Conservation (phyloP, 2,113 vertebrate species). For the Gymnorhina tibicen region DNA sequence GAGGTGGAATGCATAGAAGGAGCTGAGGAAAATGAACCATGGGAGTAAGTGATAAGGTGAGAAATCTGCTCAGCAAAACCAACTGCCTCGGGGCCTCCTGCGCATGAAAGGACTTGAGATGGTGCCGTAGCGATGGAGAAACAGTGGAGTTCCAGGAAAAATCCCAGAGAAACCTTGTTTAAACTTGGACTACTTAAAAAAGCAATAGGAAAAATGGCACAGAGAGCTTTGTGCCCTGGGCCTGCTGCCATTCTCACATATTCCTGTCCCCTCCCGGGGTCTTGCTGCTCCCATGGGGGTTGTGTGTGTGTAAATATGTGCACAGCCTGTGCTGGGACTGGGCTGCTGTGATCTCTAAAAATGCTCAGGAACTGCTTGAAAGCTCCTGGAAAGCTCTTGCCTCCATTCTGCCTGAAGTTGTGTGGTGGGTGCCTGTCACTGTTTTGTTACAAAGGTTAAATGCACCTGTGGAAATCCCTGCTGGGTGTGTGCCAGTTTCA, state of each 20-base stretch:
- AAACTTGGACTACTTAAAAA: background rate
- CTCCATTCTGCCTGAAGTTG: background rate
- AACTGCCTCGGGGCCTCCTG: background rate
- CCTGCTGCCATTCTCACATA: background rate
- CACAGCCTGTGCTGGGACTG: background rate
- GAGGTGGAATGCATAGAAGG: background rate
- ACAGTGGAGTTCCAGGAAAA: background rate
- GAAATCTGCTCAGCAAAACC: background rate
- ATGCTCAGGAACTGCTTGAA: background rate
- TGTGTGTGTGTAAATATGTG: fast-evolving
- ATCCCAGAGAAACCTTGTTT: background rate
- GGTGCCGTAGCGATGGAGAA: background rate
- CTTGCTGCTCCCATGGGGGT: background rate
- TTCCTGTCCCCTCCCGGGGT: fast-evolving
- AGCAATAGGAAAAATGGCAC: background rate
- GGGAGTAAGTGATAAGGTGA: background rate
- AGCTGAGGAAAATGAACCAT: background rate
- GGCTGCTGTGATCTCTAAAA: background rate
- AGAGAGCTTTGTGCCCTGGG: background rate
- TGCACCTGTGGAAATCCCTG: fast-evolving
- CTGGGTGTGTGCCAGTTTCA: background rate
- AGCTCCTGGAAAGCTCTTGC: background rate
- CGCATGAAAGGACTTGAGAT: background rate
- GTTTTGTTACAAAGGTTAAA: background rate
- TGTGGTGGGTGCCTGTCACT: fast-evolving